These are phyloP conservation scores for Ericerus pela DNA, from an alignment of 1,140 invertebrate species.

Conservation along the genomic window DNA sequence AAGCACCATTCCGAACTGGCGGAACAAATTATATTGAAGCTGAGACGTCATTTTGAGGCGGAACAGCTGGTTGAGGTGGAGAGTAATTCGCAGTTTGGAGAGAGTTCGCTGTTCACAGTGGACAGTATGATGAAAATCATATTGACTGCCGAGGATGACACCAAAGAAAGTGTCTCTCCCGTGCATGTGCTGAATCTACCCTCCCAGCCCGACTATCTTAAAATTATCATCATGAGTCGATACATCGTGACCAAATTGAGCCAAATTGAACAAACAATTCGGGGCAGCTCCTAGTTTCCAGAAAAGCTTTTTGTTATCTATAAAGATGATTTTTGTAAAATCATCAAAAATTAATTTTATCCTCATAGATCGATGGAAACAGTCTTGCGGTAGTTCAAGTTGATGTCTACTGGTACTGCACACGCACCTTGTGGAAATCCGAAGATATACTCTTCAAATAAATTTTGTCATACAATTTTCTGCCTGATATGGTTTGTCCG, in stretches of 20 bases:
- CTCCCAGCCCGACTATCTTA: background rate
- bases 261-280: conserved; percentile 13
- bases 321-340: too few relatives aligned
- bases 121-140: conserved; percentile 6
- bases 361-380: too few relatives aligned
- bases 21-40: background rate
- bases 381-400: too few relatives aligned
- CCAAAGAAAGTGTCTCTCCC: background rate
- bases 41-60: background rate
- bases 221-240: background rate
- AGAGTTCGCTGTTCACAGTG: background rate
- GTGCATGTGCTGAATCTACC: background rate
- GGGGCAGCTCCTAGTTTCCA: too few relatives aligned
- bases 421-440: too few relatives aligned
- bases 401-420: too few relatives aligned
- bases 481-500: too few relatives aligned
- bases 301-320: too few relatives aligned
- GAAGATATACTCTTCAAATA: too few relatives aligned
- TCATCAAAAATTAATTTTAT: too few relatives aligned
- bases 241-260: background rate
- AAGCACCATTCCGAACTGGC: background rate
- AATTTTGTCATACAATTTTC: too few relatives aligned
- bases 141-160: background rate
- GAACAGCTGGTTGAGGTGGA: background rate
- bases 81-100: background rate